Conservation (phyloP, 2,113 vertebrate genomes). For the Elephantulus edwardii region DNA sequence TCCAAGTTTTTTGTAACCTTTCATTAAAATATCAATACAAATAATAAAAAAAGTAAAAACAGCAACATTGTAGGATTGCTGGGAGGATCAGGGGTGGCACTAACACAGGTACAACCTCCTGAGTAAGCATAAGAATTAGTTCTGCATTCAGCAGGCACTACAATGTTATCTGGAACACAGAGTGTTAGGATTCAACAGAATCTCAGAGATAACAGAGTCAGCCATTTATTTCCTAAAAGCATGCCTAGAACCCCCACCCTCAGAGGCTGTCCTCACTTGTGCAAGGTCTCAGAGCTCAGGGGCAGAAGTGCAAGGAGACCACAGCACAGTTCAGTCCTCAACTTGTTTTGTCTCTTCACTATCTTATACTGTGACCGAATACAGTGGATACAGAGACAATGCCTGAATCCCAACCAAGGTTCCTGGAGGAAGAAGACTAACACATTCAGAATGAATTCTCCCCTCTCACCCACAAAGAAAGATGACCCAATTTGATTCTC, state of each 20-base stretch:
- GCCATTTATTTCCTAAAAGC: background rate
- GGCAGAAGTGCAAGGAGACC: background rate
- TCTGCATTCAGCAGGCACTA: background rate
- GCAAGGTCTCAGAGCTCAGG: background rate
- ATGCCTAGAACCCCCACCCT: too few relatives aligned
- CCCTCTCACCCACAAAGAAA: background rate
- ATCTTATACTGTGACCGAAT: background rate
- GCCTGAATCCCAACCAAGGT: background rate
- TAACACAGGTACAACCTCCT: background rate
- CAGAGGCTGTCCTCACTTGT: too few relatives aligned
- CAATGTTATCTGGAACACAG: background rate
- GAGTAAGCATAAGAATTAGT: background rate
- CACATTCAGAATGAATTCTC: background rate
- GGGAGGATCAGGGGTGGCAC: background rate
- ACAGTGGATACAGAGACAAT: background rate
- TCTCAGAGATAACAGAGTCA: background rate
- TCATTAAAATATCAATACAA: too few relatives aligned
- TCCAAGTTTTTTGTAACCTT: too few relatives aligned
- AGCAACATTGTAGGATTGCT: background rate
- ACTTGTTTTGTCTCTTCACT: background rate
- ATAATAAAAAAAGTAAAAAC: too few relatives aligned
- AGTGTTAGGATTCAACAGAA: background rate
- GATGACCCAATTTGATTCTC: slow-evolving; percentile 14
- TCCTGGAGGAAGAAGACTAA: background rate
- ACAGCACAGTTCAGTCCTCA: background rate